A percentile compares a stretch with the other conserved stretches of the same genome.
Evolutionary conservation across 2,888 invertebrate species (phyloP).

Genomic region (Yponomeuta cagnagella): DNA sequence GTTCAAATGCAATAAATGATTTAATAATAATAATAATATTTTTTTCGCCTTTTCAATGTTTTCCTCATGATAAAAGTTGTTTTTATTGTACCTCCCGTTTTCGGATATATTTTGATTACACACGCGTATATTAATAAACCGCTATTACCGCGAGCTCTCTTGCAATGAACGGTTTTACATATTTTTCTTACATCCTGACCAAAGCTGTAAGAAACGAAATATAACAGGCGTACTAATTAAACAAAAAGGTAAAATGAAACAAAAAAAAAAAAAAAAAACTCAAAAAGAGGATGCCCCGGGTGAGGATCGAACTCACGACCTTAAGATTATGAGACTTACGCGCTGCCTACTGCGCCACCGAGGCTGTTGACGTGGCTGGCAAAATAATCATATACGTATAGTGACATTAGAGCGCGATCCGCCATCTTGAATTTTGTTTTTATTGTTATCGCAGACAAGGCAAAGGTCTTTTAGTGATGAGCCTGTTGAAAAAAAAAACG

Average conservation of each 20-base stretch:
- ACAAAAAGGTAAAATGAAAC: neutral
- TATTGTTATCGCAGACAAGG: neutral
- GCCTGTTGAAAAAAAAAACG: neutral
- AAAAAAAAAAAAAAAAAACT: conserved; percentile 18
- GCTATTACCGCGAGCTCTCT: too few relatives aligned
- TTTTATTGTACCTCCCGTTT: too few relatives aligned
- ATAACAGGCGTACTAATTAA: neutral
- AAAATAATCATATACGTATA: neutral
- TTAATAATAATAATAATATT: too few relatives aligned
- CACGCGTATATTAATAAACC: too few relatives aligned
- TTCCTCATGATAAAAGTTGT: too few relatives aligned
- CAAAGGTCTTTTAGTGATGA: neutral
- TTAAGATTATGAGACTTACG: conserved; percentile 95
- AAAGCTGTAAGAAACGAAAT: too few relatives aligned
- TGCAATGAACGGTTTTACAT: too few relatives aligned
- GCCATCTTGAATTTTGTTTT: conserved; percentile 7
- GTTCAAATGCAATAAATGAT: too few relatives aligned
- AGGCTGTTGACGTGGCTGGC: conserved; percentile 57
- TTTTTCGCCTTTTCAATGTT: too few relatives aligned
- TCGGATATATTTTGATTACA: too few relatives aligned
- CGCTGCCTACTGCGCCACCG: conserved; percentile 92
- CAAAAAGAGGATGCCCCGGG: conserved; percentile 81
- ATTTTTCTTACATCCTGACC: too few relatives aligned
- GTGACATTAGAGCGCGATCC: neutral
- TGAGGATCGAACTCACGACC: conserved; percentile 98